Conservation (phyloP, 2,113 vertebrate genomes). For the Puma concolor region DNA sequence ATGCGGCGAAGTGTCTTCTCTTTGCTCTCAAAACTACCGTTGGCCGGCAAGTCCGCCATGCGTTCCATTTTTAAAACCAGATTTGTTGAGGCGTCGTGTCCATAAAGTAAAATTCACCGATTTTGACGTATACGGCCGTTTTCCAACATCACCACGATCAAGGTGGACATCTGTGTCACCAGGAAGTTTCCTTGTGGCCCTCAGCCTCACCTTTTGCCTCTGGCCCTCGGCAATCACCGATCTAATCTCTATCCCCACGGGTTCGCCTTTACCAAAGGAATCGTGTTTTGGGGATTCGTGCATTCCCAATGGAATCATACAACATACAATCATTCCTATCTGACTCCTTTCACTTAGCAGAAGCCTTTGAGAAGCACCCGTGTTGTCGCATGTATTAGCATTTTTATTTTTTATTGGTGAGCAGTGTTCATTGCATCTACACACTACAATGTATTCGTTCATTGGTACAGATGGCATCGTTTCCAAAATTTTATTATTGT, state of each 20-base stretch:
- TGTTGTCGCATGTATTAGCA: neutral
- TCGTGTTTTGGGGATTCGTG: neutral
- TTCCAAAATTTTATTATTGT: neutral
- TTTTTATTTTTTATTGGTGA: neutral
- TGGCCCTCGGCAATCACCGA: neutral
- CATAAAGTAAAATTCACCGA: neutral
- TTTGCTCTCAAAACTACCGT: neutral
- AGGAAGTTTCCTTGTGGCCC: neutral
- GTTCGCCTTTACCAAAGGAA: neutral
- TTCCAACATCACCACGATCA: neutral
- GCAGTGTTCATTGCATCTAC: neutral
- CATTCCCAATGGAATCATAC: neutral
- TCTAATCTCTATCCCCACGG: neutral
- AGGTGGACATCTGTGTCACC: neutral
- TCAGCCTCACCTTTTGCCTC: neutral
- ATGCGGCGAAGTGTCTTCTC: neutral
- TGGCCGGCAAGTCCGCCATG: neutral
- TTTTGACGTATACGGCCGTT: neutral
- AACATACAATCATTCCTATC: neutral
- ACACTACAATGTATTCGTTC: neutral
- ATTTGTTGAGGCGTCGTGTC: neutral
- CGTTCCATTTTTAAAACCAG: neutral
- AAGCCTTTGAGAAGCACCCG: neutral
- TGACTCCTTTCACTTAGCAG: neutral
- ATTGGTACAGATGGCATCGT: neutral